Evolutionary conservation across 2,113 vertebrate genomes (phyloP).

Genomic region (Sylvicapra grimmia): DNA sequence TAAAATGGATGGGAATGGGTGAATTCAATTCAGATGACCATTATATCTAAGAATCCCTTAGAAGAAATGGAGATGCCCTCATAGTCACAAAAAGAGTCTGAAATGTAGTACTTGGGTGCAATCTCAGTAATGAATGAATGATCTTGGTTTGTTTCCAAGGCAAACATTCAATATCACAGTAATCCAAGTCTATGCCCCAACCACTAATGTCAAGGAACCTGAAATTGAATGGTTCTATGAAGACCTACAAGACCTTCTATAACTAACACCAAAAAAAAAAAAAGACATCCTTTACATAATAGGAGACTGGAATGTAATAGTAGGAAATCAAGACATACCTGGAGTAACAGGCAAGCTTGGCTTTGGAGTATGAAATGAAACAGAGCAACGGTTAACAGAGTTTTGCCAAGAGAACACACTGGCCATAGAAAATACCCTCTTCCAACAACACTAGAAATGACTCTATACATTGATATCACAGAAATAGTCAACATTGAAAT

Average conservation of each 20-base stretch:
- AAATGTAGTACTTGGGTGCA: neutral
- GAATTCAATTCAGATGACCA: neutral
- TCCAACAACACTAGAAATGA: neutral
- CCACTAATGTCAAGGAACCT: neutral
- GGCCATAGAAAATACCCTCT: neutral
- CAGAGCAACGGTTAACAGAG: neutral
- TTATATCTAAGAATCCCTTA: neutral
- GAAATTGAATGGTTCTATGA: neutral
- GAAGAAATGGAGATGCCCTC: neutral
- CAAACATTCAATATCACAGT: neutral
- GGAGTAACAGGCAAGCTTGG: neutral
- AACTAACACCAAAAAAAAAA: neutral
- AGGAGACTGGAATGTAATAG: neutral
- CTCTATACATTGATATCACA: neutral
- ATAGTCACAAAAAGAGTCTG: neutral
- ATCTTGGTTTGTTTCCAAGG: neutral
- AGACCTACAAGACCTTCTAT: neutral
- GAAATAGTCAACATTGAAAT: neutral
- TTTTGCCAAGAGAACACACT: neutral
- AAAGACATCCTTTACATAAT: neutral
- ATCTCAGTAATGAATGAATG: neutral
- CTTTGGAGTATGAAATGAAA: neutral
- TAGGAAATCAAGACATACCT: neutral
- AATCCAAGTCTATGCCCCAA: neutral
- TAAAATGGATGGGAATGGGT: neutral